phyloP scores from a whole-genome alignment of 2,113 vertebrate species.

The Brevimyrus niger region DNA sequence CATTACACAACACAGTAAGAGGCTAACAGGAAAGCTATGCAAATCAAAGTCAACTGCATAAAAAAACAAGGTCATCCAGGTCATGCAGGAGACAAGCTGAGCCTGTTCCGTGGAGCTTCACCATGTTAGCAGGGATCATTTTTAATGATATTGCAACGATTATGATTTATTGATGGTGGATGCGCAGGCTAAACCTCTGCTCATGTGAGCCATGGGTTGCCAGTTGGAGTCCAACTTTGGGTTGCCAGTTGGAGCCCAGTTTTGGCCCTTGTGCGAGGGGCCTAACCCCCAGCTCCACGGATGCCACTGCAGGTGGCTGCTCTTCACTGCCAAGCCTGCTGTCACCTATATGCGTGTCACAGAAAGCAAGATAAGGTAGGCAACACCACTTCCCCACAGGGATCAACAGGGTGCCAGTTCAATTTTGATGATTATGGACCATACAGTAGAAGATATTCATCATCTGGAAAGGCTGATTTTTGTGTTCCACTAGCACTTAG shows the following conservation, averaged over 20 bases:
- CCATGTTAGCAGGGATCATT: background rate
- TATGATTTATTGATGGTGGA: background rate
- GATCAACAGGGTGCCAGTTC: no score
- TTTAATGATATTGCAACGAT: background rate
- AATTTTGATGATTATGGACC: no score
- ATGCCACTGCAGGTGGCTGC: no score
- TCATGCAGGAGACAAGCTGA: background rate
- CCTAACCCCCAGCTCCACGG: no score
- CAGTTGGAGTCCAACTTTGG: background rate
- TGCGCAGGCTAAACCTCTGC: background rate
- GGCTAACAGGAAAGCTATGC: background rate
- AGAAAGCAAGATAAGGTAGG: no score
- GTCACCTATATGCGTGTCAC: no score
- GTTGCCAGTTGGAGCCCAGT: no score
- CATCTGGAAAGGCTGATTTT: no score
- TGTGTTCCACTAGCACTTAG: no score
- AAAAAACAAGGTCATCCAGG: background rate
- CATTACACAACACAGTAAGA: background rate
- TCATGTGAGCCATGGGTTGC: background rate
- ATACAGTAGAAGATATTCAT: no score
- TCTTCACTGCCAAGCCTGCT: no score
- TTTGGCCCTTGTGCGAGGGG: background rate
- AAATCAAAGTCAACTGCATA: background rate
- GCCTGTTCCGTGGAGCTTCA: background rate
- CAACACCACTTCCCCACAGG: no score